Conservation (phyloP, 2,888 invertebrate genomes). For the Hydriomena furcata region DNA sequence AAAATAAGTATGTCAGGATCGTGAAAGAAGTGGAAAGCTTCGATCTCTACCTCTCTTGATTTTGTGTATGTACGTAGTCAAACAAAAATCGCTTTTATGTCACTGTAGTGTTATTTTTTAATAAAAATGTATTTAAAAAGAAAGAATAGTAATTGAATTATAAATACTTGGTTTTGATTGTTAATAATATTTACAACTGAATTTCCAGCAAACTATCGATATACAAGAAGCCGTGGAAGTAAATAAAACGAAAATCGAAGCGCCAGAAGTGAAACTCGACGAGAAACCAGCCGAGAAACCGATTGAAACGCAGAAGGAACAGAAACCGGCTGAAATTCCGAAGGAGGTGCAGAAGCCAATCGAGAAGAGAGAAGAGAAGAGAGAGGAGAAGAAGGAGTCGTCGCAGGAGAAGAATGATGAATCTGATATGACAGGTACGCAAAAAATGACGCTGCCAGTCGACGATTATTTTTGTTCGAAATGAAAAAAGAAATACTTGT, state of each 20-base stretch:
- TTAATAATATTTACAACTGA: neutral
- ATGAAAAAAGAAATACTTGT: no score
- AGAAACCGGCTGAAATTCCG: conserved; percentile 41
- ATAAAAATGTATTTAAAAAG: no score
- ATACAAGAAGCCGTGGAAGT: conserved; percentile 59
- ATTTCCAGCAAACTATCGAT: conserved; percentile 58
- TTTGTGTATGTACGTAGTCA: no score
- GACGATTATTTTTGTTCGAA: no score
- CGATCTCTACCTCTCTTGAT: no score
- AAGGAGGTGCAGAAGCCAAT: conserved; percentile 34
- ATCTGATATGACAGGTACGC: conserved; percentile 84
- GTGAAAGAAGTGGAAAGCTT: no score
- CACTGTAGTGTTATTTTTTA: no score
- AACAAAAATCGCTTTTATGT: no score
- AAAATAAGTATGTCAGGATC: no score
- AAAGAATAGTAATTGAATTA: no score
- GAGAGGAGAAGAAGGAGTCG: conserved; percentile 62
- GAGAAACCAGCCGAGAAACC: conserved; percentile 23
- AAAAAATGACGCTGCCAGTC: no score
- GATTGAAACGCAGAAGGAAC: conserved; percentile 32
- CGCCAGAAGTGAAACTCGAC: conserved; percentile 32
- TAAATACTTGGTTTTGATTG: no score
- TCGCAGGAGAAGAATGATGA: conserved; percentile 76
- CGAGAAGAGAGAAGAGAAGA: conserved; percentile 41
- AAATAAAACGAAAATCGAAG: conserved; percentile 50